Conservation (phyloP, 1,140 invertebrate species). For the Contarinia nasturtii region DNA sequence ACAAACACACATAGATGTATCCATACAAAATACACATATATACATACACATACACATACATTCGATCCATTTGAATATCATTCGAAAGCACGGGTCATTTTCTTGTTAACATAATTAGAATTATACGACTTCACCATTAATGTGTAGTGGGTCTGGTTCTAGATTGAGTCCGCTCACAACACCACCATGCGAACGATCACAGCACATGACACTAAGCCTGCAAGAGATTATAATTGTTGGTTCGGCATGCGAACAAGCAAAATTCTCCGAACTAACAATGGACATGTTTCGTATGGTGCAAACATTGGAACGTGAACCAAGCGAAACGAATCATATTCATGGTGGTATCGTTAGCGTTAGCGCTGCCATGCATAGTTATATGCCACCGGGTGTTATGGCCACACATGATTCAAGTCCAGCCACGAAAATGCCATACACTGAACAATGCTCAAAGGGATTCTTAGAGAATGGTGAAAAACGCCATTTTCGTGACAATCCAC, state of each 20-base stretch:
- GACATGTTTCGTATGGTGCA: slow-evolving; percentile 97
- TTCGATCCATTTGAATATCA: not conserved
- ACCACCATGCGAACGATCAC: slow-evolving; percentile 70
- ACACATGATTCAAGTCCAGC: slow-evolving; percentile 60
- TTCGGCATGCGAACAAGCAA: slow-evolving; percentile 86
- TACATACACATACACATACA: not conserved
- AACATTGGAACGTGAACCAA: slow-evolving; percentile 79
- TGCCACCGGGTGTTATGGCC: slow-evolving; percentile 5
- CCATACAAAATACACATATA: not conserved
- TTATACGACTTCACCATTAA: slow-evolving; percentile 21
- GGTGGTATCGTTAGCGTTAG: slow-evolving; percentile 6
- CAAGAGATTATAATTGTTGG: slow-evolving; percentile 93
- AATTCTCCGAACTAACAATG: slow-evolving; percentile 92
- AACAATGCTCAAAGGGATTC: slow-evolving; percentile 34
- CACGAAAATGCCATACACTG: slow-evolving; percentile 45
- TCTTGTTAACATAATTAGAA: slow-evolving; percentile 10
- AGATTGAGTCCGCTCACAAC: slow-evolving; percentile 69
- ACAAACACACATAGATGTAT: no score
- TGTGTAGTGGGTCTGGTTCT: slow-evolving; percentile 26
- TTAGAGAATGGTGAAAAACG: slow-evolving; percentile 49
- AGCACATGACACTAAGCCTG: slow-evolving; percentile 67
- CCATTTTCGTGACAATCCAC: slow-evolving; percentile 73
- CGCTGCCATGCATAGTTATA: slow-evolving; percentile 31
- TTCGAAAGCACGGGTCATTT: slow-evolving; percentile 25
- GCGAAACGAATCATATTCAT: slow-evolving; percentile 38